Percentiles rank a stretch among this genome's conserved stretches.
Evolutionary conservation across 2,113 vertebrate genomes (phyloP).

Genomic region (Halichoerus grypus): DNA sequence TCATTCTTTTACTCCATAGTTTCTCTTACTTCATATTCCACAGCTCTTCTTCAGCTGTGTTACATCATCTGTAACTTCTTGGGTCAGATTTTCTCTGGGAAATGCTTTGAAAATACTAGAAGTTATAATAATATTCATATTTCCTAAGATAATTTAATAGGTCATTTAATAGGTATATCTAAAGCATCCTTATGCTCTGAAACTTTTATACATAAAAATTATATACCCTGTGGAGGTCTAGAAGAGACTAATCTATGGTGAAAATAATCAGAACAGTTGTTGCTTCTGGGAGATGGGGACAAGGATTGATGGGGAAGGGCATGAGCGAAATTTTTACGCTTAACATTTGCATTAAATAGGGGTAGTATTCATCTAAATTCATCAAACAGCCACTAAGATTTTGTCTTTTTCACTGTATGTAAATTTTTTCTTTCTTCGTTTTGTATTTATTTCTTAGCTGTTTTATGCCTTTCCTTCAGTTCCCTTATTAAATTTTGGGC

Average conservation of each 20-base stretch:
- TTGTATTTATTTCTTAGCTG: background rate
- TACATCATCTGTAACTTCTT: background rate
- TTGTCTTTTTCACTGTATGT: background rate
- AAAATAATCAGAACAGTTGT: background rate
- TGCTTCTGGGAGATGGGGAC: background rate
- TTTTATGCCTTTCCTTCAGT: background rate
- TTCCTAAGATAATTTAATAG: background rate
- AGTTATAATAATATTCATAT: background rate
- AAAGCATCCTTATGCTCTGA: background rate
- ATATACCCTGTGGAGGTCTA: background rate
- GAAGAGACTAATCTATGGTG: background rate
- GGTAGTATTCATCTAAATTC: background rate
- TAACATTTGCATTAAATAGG: background rate
- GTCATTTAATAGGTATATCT: background rate
- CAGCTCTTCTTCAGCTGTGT: background rate
- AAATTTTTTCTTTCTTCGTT: constrained; percentile 25
- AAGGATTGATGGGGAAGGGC: background rate
- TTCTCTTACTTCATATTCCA: background rate
- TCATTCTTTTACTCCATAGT: background rate
- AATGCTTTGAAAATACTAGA: background rate
- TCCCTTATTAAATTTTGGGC: background rate
- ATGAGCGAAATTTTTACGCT: background rate
- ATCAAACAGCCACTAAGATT: background rate
- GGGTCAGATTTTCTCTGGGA: constrained; percentile 20
- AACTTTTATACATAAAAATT: background rate